phyloP scores from a whole-genome alignment of 1,140 invertebrate species.

The Lucilia sericata region DNA sequence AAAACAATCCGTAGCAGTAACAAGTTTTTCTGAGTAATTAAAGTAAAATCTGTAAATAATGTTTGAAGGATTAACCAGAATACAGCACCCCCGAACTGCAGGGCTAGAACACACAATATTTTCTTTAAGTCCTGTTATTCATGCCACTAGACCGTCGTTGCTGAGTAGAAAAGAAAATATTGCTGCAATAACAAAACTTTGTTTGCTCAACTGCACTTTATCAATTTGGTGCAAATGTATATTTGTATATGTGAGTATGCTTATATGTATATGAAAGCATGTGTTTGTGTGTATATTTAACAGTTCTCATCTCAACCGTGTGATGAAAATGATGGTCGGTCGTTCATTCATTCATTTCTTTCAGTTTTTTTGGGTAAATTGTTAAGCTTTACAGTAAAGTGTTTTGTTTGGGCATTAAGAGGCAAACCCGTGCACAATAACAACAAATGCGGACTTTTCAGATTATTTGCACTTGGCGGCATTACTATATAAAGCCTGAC shows the following conservation, averaged over 20 bases:
- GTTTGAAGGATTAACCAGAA: no score
- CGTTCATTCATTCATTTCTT: neutral
- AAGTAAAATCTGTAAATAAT: no score
- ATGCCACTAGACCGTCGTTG: neutral
- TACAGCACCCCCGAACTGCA: no score
- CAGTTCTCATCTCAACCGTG: neutral
- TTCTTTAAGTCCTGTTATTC: neutral
- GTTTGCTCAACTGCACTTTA: conserved; percentile 67
- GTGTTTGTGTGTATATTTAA: neutral
- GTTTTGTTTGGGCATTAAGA: conserved; percentile 43
- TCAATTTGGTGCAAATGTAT: conserved; percentile 61
- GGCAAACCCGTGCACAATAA: conserved; percentile 46
- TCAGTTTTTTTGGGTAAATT: neutral
- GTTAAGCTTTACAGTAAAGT: neutral
- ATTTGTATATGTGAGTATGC: neutral
- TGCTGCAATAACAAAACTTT: conserved; percentile 37
- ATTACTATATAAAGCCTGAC: neutral
- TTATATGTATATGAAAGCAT: neutral
- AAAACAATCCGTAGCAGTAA: no score
- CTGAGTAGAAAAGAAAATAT: conserved; percentile 39
- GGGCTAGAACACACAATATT: neutral
- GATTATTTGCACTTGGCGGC: conserved; percentile 39
- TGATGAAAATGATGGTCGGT: neutral
- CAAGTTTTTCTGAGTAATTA: no score
- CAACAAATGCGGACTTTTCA: conserved; percentile 20